phyloP scores from a whole-genome alignment of 2,888 invertebrate genomes.

The Perizoma flavofasciatum region DNA sequence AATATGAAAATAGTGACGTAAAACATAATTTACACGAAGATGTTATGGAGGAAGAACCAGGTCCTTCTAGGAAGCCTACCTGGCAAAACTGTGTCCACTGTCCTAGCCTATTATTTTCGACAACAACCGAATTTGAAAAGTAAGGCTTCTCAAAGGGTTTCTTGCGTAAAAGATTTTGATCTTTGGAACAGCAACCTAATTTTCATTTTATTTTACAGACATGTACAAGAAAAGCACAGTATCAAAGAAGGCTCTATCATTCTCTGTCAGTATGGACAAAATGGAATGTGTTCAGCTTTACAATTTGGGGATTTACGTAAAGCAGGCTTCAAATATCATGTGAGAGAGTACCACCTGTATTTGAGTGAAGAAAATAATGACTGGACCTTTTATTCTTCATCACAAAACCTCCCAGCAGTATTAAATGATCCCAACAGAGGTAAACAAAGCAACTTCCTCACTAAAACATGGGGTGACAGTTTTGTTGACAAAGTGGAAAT shows the following conservation, averaged over 20 bases:
- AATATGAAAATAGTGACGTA: not conserved
- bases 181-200: not conserved
- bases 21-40: conserved; percentile 50
- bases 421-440: conserved; percentile 97
- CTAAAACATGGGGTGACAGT: conserved; percentile 98
- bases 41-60: conserved; percentile 79
- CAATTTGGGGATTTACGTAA: conserved; percentile 96
- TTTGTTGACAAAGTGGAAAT: conserved; percentile 94
- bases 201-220: conserved; percentile 80
- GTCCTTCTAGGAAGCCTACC: conserved; percentile 65
- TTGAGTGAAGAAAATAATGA: conserved; percentile 72
- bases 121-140: conserved; percentile 85
- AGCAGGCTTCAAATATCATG: conserved; percentile 94
- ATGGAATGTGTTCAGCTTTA: conserved; percentile 92
- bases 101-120: conserved; percentile 82
- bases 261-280: conserved; percentile 94
- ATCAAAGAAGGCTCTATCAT: conserved; percentile 93
- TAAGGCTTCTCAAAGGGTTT: conserved; percentile 46
- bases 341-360: conserved; percentile 86
- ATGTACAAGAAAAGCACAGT: conserved; percentile 91
- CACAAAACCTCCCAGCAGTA: conserved; percentile 97
- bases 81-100: conserved; percentile 87
- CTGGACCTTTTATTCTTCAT: conserved; percentile 95
- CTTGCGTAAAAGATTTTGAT: not conserved
- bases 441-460: conserved; percentile 96